A percentile compares a stretch with the other conserved stretches of the same genome.
Evolutionary conservation across 1,140 invertebrate genomes (phyloP).

Genomic region (Tribolium castaneum): DNA sequence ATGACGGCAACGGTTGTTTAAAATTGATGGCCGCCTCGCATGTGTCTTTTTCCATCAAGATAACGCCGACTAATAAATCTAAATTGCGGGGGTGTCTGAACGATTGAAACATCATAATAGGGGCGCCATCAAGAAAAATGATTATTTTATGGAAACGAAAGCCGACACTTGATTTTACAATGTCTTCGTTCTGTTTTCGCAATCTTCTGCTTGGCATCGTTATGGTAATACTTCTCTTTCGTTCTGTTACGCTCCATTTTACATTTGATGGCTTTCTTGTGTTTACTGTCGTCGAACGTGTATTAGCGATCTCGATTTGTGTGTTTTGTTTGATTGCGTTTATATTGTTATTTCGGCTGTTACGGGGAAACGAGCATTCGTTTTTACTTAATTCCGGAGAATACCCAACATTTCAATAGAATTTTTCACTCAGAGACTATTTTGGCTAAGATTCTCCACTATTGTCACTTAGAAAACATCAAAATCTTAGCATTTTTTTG

Average conservation of each 20-base stretch:
- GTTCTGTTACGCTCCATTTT: background rate
- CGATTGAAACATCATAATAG: slow-evolving; percentile 18
- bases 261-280: background rate
- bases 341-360: background rate
- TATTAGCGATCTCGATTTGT: background rate
- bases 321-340: background rate
- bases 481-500: too few species aligned
- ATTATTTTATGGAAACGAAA: background rate
- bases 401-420: too few species aligned
- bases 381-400: background rate
- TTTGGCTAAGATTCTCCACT: too few species aligned
- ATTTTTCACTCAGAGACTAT: too few species aligned
- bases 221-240: background rate
- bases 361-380: background rate
- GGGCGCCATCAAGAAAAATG: background rate
- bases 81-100: slow-evolving; percentile 4
- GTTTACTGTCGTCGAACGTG: background rate
- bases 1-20: background rate
- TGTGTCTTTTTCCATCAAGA: background rate
- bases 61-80: background rate
- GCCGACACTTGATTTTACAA: background rate
- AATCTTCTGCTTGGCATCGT: background rate
- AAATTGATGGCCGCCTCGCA: slow-evolving; percentile 9
- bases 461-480: too few species aligned
- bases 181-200: background rate